Base-by-base conservation (phyloP, 2,888 invertebrate species). In the Leucophenga maculata region DNA sequence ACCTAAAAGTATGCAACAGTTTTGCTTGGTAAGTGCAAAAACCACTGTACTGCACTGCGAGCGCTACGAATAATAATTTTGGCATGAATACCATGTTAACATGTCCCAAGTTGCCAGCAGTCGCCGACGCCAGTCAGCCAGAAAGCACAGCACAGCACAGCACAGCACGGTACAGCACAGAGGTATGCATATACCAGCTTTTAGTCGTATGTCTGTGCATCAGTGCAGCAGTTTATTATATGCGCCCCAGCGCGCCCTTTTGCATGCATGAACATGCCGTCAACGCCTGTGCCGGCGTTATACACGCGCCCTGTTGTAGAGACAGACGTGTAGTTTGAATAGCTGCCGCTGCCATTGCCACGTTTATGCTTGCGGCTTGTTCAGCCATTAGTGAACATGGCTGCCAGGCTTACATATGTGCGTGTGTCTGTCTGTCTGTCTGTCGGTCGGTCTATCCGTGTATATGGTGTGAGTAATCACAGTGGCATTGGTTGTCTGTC, bases 41-140 rank as follows among this genome's bases (percentile, higher is more conserved):
- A 64, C 48, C 62, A 46, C 22, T 64, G 20, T 46, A 18, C 18
- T 20, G 32, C 16, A 75, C 80, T 78, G 79, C 78, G 26, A 6
- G 79, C 26, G 26, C 4, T 78, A 79, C 80, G 85, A 82, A 85
- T 86, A 86, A 86, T 86, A 86, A 86, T 86, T 86, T 85, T 84
- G 85, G 86, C 86, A 86, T 82, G 86, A 84, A 80, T 83, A 85
- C 85, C 87, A 83, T 86, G 87, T 86, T 86, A 86, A 86, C 87
- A 86, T 86, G 85, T 86, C 87, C 85, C 87, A 80, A 79, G 83
- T 79, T 77, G 78, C 76, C 39, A 39, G 79, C 79, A 78, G 26
- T 39, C 9, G 39, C 32, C 4, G n/a, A n/a, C n/a, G n/a, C n/a
- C n/a, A n/a, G 54, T 54, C 18, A 50, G 6, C 6, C 50, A 50